A percentile compares a stretch with the other conserved stretches of the same genome.
Conservation (phyloP, 1,140 invertebrate species). For the Drosophila suzukii region DNA sequence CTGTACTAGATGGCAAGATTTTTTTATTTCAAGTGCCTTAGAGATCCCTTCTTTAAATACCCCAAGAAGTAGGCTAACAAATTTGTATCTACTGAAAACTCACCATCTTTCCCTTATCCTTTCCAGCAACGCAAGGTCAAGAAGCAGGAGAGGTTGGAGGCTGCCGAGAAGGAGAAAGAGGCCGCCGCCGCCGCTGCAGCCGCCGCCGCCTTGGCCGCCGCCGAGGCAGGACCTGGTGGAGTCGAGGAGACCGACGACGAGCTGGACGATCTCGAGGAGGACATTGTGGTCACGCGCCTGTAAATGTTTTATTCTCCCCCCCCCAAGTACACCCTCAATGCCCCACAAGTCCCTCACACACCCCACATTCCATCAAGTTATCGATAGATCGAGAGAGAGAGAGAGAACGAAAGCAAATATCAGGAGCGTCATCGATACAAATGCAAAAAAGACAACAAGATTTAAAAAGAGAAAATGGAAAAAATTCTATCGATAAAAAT, state of each 20-base stretch:
- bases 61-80: not conserved
- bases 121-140: conserved; percentile 86
- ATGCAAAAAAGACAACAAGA: conserved; percentile 4
- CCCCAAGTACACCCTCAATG: conserved; percentile 6
- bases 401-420: not conserved
- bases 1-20: too few relatives aligned
- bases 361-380: conserved; percentile 35
- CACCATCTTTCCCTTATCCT: conserved; percentile 10
- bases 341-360: conserved; percentile 4
- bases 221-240: conserved; percentile 84
- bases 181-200: conserved; percentile 72
- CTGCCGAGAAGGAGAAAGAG: conserved; percentile 84
- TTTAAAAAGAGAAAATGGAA: not conserved
- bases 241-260: conserved; percentile 92
- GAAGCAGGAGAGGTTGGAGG: conserved; percentile 87
- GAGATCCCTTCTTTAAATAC: not conserved
- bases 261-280: conserved; percentile 93
- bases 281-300: conserved; percentile 93
- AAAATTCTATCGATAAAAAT: not conserved
- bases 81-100: not conserved
- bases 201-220: conserved; percentile 84
- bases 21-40: too few relatives aligned
- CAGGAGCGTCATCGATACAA: conserved; percentile 3
- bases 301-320: conserved; percentile 80
- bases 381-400: conserved; percentile 16